A percentile compares a stretch with the other conserved stretches of the same genome.
Evolutionary conservation across 2,888 invertebrate genomes (phyloP).

Genomic region (Cheilosia impressa): DNA sequence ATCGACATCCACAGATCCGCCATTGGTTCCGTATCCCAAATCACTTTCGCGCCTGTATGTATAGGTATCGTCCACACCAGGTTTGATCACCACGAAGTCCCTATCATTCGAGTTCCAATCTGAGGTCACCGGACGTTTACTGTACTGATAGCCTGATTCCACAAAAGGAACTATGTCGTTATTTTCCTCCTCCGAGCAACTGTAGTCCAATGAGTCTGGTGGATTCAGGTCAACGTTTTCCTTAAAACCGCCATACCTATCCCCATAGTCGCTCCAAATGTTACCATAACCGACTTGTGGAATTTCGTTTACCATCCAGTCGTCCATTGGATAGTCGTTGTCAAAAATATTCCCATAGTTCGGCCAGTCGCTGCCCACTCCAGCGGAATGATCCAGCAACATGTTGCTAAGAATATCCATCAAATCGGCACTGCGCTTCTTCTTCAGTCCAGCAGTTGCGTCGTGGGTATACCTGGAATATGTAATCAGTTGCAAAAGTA

Average conservation of each 20-base stretch:
- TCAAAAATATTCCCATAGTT: background rate
- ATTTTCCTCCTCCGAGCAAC: conserved; percentile 1
- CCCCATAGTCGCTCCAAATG: background rate
- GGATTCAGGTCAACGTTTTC: background rate
- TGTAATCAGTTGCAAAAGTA: background rate
- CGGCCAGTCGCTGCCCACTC: background rate
- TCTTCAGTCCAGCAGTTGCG: background rate
- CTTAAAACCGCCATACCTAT: background rate
- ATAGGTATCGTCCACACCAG: background rate
- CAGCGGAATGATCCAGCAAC: conserved; percentile 7
- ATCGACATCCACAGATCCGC: background rate
- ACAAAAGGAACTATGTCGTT: background rate
- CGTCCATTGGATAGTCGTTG: background rate
- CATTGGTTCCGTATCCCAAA: background rate
- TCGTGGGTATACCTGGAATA: conserved; percentile 2
- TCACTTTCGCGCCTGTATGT: background rate
- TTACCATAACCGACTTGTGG: background rate
- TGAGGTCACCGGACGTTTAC: background rate
- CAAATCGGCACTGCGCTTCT: conserved; percentile 28
- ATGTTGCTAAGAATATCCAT: conserved; percentile 45
- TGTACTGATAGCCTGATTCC: background rate
- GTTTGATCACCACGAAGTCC: background rate
- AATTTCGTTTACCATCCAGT: background rate
- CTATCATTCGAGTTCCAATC: background rate
- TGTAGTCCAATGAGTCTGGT: background rate